Evolutionary conservation across 2,113 vertebrate species (phyloP), one percentile per base, ranked within the genome.

Genomic region (Solenodon paradoxus): DNA sequence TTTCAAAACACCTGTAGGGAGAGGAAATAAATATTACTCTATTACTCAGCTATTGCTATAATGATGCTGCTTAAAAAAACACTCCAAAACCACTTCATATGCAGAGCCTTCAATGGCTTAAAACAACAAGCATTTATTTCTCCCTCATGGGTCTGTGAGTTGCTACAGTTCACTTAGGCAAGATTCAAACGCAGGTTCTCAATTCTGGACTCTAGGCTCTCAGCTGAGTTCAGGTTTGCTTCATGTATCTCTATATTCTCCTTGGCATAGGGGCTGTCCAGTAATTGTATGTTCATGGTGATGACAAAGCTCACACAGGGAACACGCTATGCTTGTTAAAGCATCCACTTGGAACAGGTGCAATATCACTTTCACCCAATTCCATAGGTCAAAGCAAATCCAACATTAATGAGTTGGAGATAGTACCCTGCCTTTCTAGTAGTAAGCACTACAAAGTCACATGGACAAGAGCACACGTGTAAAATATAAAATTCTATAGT

Each of bases 1-100:
- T 82, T 92, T 95, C 49, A 89, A 92, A 86, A 74, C 45, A 83
- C n/a, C 86, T 96, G 55, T 42, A 80, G 30, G 24, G 42, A 90
- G 28, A 87, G 55, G 63, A 64, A 71, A 74, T 69, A 79, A 90
- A 95, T 83, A 71, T 71, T 83, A 82, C 22, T 69, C 9, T 64
- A 69, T 72, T 82, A 40, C n/a, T 81, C 49, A 82, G 87, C 79
- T 93, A 92, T 79, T 91, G 32, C 42, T 88, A 12, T 38, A 85
- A 59, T 59, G 90, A 87, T 26, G n/a, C 16, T 63, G 2, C 63
- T 87, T 16, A 15, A 42, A 61, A 80, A 92, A 28, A 1, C 13
- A 32, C 49, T 32, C 45, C 45, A 20, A 78, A 83, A 78, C n/a
- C n/a, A n/a, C n/a, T n/a, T n/a, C n/a, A n/a, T n/a, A n/a, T n/a